Percentiles rank a stretch among this genome's conserved stretches.
phyloP scores from a whole-genome alignment of 2,888 invertebrate genomes.

The Darwinula stevensoni region DNA sequence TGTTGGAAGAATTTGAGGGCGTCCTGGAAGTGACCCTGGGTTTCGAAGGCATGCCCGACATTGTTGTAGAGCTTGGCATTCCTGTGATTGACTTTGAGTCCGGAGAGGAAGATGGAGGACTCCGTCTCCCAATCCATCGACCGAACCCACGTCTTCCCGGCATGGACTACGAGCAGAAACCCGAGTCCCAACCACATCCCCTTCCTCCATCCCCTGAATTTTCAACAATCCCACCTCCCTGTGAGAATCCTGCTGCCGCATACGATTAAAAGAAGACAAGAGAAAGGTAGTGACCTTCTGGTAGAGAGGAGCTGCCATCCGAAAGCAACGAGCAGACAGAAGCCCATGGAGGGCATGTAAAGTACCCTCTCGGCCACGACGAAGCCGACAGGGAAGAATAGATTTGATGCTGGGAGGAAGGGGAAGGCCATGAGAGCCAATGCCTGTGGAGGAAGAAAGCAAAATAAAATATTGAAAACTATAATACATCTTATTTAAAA shows the following conservation, averaged over 20 bases:
- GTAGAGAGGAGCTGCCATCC: constrained; percentile 45
- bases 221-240: no score
- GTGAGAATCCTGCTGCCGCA: no score
- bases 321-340: constrained; percentile 66
- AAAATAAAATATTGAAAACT: constrained; percentile 5
- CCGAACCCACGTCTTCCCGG: constrained; percentile 50
- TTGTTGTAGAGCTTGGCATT: constrained; percentile 94
- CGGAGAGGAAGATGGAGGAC: constrained; percentile 76
- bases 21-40: constrained; percentile 31
- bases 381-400: constrained; percentile 92
- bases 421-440: constrained; percentile 61
- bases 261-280: constrained; percentile 10
- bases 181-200: constrained; percentile 32
- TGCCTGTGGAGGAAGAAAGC: constrained; percentile 25
- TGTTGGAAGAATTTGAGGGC: constrained; percentile 71
- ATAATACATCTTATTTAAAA: background rate
- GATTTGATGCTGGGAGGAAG: constrained; percentile 80
- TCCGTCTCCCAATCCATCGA: constrained; percentile 85
- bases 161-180: constrained; percentile 40
- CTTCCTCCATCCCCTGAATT: constrained; percentile 17
- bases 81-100: constrained; percentile 48
- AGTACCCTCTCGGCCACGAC: constrained; percentile 83
- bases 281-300: constrained; percentile 8
- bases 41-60: constrained; percentile 81
- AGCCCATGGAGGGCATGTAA: constrained; percentile 93